Percentiles rank a stretch among this genome's conserved stretches.
Conservation (phyloP, 1,140 invertebrate genomes). For the Drosophila ficusphila region DNA sequence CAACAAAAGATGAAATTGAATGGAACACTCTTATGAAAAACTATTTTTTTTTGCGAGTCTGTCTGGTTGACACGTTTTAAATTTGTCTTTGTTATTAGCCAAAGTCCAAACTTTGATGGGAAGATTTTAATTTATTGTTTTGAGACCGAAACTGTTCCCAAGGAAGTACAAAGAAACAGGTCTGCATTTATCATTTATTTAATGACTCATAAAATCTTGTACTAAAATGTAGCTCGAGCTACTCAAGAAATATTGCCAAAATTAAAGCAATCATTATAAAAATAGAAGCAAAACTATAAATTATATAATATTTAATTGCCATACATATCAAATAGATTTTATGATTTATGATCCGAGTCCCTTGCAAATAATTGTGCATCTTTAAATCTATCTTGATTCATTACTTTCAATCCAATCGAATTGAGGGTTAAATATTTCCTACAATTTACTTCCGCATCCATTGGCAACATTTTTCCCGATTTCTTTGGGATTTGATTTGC, state of each 20-base stretch:
- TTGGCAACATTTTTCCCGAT: conserved; percentile 21
- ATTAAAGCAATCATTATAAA: conserved; percentile 27
- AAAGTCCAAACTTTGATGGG: background rate
- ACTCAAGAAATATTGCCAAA: background rate
- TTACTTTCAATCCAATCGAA: conserved; percentile 25
- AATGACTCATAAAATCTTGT: conserved; percentile 11
- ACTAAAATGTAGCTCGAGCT: background rate
- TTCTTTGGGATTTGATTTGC: conserved; percentile 7
- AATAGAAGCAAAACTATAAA: conserved; percentile 6
- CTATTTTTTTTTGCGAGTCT: conserved; percentile 12
- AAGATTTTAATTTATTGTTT: conserved; percentile 24
- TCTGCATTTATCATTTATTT: conserved; percentile 14
- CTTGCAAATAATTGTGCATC: conserved; percentile 1
- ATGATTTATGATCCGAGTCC: background rate
- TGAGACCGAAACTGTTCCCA: background rate
- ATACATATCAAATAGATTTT: background rate
- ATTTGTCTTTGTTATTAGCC: conserved; percentile 22
- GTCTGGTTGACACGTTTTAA: conserved; percentile 20
- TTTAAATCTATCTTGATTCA: conserved; percentile 19
- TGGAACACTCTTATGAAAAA: conserved; percentile 18
- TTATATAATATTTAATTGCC: background rate
- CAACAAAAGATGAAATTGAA: conserved; percentile 27
- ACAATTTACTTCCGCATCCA: conserved; percentile 42
- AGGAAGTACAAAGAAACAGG: background rate
- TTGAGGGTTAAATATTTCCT: conserved; percentile 24